A percentile compares a stretch with the other conserved stretches of the same genome.
These are phyloP conservation scores for Papilio protenor DNA, from an alignment of 2,888 invertebrate species.

Conservation along the genomic window DNA sequence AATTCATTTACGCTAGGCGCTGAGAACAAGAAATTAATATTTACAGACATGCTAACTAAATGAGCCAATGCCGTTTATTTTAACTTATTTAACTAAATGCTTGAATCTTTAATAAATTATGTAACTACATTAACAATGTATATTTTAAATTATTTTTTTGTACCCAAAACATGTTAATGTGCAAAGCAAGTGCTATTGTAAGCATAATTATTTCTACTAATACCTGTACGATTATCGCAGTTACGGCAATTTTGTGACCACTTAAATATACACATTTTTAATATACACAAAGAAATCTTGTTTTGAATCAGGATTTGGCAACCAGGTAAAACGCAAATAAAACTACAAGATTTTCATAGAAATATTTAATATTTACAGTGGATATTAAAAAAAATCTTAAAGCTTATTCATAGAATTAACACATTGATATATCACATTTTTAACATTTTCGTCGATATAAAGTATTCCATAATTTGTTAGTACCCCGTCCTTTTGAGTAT, in stretches of 20 bases:
- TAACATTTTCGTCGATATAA: constrained; percentile 36
- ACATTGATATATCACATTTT: constrained; percentile 42
- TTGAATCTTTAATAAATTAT: neutral
- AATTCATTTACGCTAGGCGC: neutral
- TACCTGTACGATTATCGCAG: no score
- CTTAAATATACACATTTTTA: no score
- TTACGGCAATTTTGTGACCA: no score
- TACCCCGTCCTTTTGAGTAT: constrained; percentile 39
- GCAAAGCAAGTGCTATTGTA: neutral
- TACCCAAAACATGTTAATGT: neutral
- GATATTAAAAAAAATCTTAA: constrained; percentile 39
- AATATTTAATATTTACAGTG: constrained; percentile 30
- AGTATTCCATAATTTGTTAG: constrained; percentile 39
- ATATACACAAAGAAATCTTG: neutral
- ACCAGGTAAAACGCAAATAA: constrained; percentile 1
- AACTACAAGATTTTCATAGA: constrained; percentile 20
- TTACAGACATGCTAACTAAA: neutral
- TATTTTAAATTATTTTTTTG: neutral
- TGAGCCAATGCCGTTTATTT: neutral
- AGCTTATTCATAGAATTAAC: constrained; percentile 33
- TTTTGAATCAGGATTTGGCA: neutral
- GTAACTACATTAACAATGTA: neutral
- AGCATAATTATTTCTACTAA: no score
- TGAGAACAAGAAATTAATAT: neutral
- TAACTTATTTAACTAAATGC: neutral